Base-by-base conservation (phyloP, 2,113 vertebrate species). In the Melanerpes formicivorus region DNA sequence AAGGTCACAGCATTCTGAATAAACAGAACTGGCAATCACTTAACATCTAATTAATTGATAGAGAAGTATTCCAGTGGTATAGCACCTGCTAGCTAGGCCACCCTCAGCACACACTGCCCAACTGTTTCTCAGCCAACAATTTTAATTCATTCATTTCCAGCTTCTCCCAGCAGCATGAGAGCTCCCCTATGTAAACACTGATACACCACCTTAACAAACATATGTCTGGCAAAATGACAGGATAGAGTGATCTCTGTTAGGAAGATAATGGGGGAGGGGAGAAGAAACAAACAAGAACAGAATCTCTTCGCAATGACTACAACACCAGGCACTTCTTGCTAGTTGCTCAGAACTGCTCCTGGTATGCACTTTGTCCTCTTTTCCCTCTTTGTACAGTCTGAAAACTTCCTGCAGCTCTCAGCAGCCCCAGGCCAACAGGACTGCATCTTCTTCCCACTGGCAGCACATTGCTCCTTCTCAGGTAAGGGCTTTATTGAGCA, bases 181-280 rank as follows among this genome's bases (percentile, higher is more conserved):
- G 30, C 1, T 65, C 13, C 56, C 44, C 63, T 8, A 4, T 1
- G 21, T 69, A 82, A 71, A 83, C 60, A 58, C 0, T 11, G 42
- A 48, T 52, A n/a, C 3, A 15, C 5, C 29, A 18, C 19, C 80
- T 64, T 10, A 27, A 69, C 1, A 37, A 77, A 62, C n/a, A 74
- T 30, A 11, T 8, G 3, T 6, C 40, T 5, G 30, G 48, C 30
- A 56, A 60, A 80, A 21, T 2, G 18, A 80, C 69, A 67, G 46
- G 15, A 25, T 2, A 40, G 1, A 1, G 18, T 3, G 3, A 42
- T 27, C 58, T 44, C 54, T 2, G 1, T 75, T 63, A 56, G 16
- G 17, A 54, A 72, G 37, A 11, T 2, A 72, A 46, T 0, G 0
- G 27, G 17, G 44, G 42, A 30, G 79, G 32, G 55, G 79, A 82